Conservation (phyloP, 2,113 vertebrate genomes). For the Tichodroma muraria region DNA sequence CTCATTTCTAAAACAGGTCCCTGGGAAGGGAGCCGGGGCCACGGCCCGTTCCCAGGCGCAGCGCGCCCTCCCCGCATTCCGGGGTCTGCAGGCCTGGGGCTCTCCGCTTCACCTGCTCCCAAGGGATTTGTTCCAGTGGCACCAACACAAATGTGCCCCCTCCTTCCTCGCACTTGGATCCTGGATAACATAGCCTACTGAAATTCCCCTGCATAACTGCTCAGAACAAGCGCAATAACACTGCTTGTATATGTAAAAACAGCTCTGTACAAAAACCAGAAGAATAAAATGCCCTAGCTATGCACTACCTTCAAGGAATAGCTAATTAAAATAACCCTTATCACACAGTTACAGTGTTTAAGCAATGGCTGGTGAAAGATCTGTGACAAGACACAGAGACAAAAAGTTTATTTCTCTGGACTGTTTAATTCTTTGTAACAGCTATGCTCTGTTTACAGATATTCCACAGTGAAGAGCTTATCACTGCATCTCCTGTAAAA, state of each 20-base stretch:
- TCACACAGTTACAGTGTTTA: background rate
- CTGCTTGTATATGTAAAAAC: background rate
- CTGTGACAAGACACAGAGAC: background rate
- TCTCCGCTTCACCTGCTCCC: conserved; percentile 12
- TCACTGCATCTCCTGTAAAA: background rate
- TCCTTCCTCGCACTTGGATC: background rate
- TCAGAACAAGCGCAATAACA: background rate
- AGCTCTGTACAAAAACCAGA: background rate
- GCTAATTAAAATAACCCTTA: background rate
- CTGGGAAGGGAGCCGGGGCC: background rate
- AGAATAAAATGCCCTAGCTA: background rate
- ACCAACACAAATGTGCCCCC: background rate
- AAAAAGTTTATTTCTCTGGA: background rate
- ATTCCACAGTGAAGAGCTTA: background rate
- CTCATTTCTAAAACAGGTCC: background rate
- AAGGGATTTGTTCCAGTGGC: background rate
- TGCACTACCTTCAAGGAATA: background rate
- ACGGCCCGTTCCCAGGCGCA: background rate
- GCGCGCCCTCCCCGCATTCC: accelerated
- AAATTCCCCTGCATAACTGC: background rate
- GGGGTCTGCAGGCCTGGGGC: background rate
- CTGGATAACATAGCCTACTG: background rate
- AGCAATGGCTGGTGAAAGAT: background rate
- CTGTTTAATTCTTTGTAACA: background rate
- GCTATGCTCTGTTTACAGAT: background rate